phyloP scores from a whole-genome alignment of 2,888 invertebrate genomes.

The Pristionchus exspectatus region DNA sequence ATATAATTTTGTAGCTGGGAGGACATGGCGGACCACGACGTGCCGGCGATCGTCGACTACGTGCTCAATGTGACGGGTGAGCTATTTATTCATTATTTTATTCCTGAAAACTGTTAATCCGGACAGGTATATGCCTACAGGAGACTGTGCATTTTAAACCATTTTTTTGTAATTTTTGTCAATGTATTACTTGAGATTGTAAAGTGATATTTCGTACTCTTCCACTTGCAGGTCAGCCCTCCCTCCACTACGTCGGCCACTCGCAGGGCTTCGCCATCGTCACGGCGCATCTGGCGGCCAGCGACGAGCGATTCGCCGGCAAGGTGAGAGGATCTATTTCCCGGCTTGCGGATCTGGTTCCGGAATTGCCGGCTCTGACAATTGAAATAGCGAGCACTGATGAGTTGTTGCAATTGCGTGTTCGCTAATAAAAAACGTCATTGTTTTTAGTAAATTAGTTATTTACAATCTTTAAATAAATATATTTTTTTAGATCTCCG shows the following conservation, averaged over 20 bases:
- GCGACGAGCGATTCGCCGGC: neutral
- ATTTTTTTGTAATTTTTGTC: too few relatives aligned
- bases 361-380: neutral
- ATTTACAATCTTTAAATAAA: too few relatives aligned
- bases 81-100: neutral
- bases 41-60: conserved; percentile 40
- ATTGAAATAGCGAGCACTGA: too few relatives aligned
- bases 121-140: too few relatives aligned
- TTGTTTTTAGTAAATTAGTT: too few relatives aligned
- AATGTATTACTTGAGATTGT: too few relatives aligned
- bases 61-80: conserved; percentile 43
- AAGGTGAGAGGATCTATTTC: neutral
- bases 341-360: neutral
- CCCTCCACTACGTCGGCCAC: conserved; percentile 50
- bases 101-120: too few relatives aligned
- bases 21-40: conserved; percentile 50
- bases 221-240: conserved; percentile 2
- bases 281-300: conserved; percentile 30
- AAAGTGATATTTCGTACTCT: too few relatives aligned
- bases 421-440: too few relatives aligned
- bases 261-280: conserved; percentile 52
- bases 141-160: too few relatives aligned
- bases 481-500: neutral
- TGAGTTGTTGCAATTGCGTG: neutral
- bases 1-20: conserved; percentile 30